Conservation (phyloP, 1,140 invertebrate species). For the Portunus trituberculatus region DNA sequence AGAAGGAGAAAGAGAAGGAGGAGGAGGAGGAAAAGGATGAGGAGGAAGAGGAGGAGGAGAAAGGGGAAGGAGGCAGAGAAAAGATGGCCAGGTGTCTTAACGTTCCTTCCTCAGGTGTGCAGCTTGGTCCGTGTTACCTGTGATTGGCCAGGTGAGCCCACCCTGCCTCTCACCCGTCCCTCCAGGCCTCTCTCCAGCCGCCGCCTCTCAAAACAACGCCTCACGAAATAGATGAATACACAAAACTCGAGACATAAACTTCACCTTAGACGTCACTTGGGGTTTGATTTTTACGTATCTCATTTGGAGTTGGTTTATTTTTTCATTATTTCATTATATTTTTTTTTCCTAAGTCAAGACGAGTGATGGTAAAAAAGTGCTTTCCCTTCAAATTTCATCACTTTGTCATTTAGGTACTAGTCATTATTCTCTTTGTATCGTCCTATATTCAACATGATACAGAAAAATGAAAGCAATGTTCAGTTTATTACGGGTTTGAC, state of each 20-base stretch:
- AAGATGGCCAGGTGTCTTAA: slow-evolving; percentile 25
- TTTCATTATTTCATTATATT: background rate
- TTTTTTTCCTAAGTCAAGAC: background rate
- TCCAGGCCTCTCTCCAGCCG: background rate
- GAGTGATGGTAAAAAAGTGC: no score
- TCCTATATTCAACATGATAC: background rate
- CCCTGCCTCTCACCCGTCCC: background rate
- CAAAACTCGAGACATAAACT: background rate
- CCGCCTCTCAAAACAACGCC: background rate
- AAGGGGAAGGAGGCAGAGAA: background rate
- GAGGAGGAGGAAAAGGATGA: background rate
- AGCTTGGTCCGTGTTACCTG: background rate
- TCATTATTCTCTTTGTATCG: background rate
- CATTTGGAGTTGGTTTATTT: background rate
- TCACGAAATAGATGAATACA: background rate
- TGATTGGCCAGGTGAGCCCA: slow-evolving; percentile 5
- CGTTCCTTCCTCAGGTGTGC: background rate
- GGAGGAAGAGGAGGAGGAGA: background rate
- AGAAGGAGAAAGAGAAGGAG: background rate
- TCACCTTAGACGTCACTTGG: background rate
- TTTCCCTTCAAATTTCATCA: background rate
- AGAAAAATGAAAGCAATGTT: background rate
- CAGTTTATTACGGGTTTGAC: no score
- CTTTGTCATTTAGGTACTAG: background rate
- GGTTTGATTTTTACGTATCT: background rate